Percentiles rank a stretch among this genome's conserved stretches.
Conservation (phyloP, 2,113 vertebrate genomes). For the Platanista minor region DNA sequence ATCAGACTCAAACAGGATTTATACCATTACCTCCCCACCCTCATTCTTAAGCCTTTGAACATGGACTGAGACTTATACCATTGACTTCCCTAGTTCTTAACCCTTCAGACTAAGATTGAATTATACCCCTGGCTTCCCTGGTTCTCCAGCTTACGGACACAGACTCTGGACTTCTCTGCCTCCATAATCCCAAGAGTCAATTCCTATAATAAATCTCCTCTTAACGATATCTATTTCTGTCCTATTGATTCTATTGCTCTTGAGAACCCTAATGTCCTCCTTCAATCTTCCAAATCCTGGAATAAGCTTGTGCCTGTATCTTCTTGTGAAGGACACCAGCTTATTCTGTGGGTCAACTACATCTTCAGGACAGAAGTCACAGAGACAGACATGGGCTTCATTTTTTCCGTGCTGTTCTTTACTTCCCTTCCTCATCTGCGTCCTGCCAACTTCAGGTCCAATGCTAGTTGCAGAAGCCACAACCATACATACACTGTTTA, state of each 20-base stretch:
- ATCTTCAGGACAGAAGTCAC: too few species aligned
- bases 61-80: background rate
- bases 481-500: too few species aligned
- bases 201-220: background rate
- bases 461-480: background rate
- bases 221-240: background rate
- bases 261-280: background rate
- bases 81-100: background rate
- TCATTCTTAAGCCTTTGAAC: background rate
- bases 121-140: background rate
- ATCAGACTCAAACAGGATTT: too few species aligned
- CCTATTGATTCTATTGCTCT: background rate
- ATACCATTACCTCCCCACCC: rapidly evolving
- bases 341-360: rapidly evolving
- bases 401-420: background rate
- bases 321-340: background rate
- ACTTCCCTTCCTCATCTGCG: background rate
- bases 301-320: background rate
- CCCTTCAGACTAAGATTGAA: background rate
- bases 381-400: background rate
- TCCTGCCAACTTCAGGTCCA: background rate
- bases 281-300: background rate
- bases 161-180: too few species aligned
- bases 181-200: background rate
- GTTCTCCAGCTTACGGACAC: background rate